Percentiles rank a stretch among this genome's conserved stretches.
Evolutionary conservation across 2,113 vertebrate genomes (phyloP).

Genomic region (Bettongia penicillata): DNA sequence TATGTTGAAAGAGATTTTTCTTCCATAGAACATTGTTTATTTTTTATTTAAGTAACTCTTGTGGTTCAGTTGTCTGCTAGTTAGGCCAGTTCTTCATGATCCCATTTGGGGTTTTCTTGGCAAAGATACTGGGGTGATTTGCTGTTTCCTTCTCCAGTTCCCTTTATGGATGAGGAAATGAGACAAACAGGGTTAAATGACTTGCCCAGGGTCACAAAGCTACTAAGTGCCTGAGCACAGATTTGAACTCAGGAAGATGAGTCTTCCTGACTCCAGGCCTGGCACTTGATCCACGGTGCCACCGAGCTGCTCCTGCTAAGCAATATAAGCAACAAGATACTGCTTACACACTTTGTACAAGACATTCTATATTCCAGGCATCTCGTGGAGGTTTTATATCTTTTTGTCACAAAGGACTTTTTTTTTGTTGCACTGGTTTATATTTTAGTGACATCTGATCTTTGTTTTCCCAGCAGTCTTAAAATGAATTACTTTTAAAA

Average conservation of each 20-base stretch:
- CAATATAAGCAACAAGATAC: not conserved
- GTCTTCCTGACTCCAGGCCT: not conserved
- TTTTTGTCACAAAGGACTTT: not conserved
- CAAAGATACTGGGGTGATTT: not conserved
- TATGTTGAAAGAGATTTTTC: not conserved
- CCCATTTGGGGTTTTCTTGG: not conserved
- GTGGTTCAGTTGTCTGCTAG: not conserved
- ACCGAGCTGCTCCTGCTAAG: not conserved
- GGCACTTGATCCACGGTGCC: not conserved
- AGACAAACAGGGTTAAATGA: not conserved
- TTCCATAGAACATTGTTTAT: not conserved
- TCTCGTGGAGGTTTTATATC: not conserved
- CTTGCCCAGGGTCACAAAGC: not conserved
- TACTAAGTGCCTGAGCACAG: not conserved
- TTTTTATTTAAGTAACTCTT: not conserved
- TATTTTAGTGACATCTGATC: not conserved
- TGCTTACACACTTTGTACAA: not conserved
- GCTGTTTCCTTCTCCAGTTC: not conserved
- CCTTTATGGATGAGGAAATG: not conserved
- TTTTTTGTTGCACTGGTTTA: not conserved
- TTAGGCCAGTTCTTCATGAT: not conserved
- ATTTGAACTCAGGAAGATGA: not conserved
- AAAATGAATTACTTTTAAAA: not conserved
- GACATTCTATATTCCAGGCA: not conserved
- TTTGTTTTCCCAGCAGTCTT: not conserved